phyloP scores from a whole-genome alignment of 2,888 invertebrate species.

The Rhagium mordax region DNA sequence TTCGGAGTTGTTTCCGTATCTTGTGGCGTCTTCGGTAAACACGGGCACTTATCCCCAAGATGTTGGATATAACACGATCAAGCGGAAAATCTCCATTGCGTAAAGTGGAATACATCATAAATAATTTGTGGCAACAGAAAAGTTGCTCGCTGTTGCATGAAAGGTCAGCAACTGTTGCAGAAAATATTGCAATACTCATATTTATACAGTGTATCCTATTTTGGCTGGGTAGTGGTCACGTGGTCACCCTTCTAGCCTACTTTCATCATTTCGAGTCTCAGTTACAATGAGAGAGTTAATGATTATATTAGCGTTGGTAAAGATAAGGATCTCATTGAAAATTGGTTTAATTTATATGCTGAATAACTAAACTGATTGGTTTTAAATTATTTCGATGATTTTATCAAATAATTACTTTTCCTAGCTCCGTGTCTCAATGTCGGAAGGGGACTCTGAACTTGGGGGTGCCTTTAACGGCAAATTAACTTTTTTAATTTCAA shows the following conservation, averaged over 20 bases:
- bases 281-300: too few species aligned
- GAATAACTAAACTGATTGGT: too few species aligned
- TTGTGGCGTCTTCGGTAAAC: constrained; percentile 1
- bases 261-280: too few species aligned
- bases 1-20: not conserved
- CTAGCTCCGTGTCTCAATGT: not conserved
- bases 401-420: not conserved
- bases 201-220: too few species aligned
- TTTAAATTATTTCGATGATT: not conserved
- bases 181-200: too few species aligned
- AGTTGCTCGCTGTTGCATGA: too few species aligned
- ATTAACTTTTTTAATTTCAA: not conserved
- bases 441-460: not conserved
- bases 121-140: not conserved
- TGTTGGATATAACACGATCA: not conserved
- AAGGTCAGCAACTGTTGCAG: too few species aligned
- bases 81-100: not conserved
- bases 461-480: not conserved
- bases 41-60: constrained; percentile 2
- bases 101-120: not conserved
- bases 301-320: too few species aligned
- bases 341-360: too few species aligned
- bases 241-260: too few species aligned
- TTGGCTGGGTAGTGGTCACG: too few species aligned
- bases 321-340: too few species aligned